Evolutionary conservation across 2,113 vertebrate species (phyloP).

Genomic region (Limanda limanda): DNA sequence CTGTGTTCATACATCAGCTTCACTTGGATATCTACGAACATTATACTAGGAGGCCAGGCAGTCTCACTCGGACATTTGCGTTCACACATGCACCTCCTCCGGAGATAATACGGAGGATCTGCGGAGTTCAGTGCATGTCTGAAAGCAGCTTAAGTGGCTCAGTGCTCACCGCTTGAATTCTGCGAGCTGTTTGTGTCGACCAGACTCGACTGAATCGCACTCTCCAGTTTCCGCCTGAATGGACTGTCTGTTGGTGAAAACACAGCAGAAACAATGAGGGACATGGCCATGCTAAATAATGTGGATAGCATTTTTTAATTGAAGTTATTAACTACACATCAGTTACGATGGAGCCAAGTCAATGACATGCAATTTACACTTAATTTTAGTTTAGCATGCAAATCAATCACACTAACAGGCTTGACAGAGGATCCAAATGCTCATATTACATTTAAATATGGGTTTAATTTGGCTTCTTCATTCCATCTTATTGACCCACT

Average conservation of each 20-base stretch:
- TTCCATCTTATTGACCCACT: slow-evolving; percentile 80
- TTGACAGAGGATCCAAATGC: slow-evolving; percentile 56
- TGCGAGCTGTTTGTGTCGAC: slow-evolving; percentile 96
- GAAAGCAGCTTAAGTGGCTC: slow-evolving; percentile 11
- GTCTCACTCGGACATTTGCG: no score
- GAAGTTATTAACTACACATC: slow-evolving; percentile 20
- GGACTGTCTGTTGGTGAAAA: slow-evolving; percentile 86
- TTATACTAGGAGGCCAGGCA: no score
- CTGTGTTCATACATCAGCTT: no score
- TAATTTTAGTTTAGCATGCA: slow-evolving; percentile 49
- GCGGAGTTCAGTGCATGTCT: no score
- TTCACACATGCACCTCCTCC: no score
- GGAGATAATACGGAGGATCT: no score
- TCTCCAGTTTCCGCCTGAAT: slow-evolving; percentile 92
- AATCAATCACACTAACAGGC: slow-evolving; percentile 57
- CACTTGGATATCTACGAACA: no score
- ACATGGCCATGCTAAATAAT: slow-evolving; percentile 25
- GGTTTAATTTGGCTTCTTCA: slow-evolving; percentile 66
- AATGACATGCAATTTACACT: slow-evolving; percentile 40
- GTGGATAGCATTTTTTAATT: slow-evolving; percentile 29
- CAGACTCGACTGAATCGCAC: slow-evolving; percentile 91
- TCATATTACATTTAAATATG: slow-evolving; percentile 65
- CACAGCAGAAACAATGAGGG: slow-evolving; percentile 46
- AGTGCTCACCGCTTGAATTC: slow-evolving; percentile 93
- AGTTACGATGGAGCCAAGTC: slow-evolving; percentile 41